Percentiles rank a stretch among this genome's conserved stretches.
Conservation (phyloP, 2,888 invertebrate species). For the Drosophila hamatofila region DNA sequence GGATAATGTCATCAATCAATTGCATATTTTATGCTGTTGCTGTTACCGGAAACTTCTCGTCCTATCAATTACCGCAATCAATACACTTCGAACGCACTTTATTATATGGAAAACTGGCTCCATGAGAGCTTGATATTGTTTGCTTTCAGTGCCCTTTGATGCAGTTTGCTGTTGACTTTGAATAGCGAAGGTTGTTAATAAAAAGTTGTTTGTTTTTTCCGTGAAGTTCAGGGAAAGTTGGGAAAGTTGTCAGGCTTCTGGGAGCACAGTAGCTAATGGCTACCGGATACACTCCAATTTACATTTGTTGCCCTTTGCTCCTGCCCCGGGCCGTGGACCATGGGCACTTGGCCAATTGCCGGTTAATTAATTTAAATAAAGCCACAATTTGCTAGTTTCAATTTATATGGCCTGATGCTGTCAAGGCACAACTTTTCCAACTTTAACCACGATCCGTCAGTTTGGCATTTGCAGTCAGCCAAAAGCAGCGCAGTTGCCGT, state of each 20-base stretch:
- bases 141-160: background rate
- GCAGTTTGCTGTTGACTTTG: conserved; percentile 4
- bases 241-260: background rate
- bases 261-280: background rate
- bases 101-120: background rate
- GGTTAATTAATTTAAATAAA: conserved; percentile 13
- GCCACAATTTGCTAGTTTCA: conserved; percentile 7
- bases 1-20: conserved; percentile 3
- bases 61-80: conserved; percentile 3
- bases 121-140: background rate
- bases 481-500: background rate
- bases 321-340: background rate
- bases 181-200: background rate
- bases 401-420: background rate
- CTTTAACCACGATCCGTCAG: background rate
- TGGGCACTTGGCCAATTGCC: background rate
- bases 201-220: background rate
- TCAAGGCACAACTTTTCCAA: background rate
- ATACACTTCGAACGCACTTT: background rate
- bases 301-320: background rate
- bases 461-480: background rate
- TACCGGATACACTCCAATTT: background rate
- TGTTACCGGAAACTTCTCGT: background rate
- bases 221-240: background rate
- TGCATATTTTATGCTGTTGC: conserved; percentile 4